A percentile compares a stretch with the other conserved stretches of the same genome.
phyloP scores from a whole-genome alignment of 30 jellyfish, hydroid and myxozoan species.

The Morbakka virulenta region DNA sequence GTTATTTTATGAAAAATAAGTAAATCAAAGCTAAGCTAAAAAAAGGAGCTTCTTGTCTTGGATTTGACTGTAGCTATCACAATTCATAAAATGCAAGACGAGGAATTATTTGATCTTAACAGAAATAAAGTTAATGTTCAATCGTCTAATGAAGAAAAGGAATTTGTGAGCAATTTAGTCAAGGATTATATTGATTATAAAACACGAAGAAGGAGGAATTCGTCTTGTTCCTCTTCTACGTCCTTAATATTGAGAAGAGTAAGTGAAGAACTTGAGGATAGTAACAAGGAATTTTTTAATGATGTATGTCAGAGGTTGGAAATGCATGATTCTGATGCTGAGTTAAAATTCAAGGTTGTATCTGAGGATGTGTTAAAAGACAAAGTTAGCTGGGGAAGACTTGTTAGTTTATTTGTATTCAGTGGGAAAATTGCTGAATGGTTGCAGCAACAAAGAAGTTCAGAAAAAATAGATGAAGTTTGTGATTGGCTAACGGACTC shows the following conservation, averaged over 20 bases:
- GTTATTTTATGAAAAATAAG: too few species aligned
- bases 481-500: constrained; percentile 52
- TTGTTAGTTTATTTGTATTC: constrained; percentile 33
- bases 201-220: neutral
- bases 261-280: constrained; percentile 17
- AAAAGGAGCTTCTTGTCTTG: too few species aligned
- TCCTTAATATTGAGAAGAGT: constrained; percentile 15
- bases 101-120: neutral
- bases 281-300: constrained; percentile 21
- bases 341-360: neutral
- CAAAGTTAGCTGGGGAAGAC: constrained; percentile 44
- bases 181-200: neutral
- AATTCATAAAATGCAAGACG: too few species aligned
- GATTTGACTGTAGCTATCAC: too few species aligned
- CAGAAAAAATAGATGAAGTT: constrained; percentile 31
- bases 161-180: neutral
- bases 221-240: neutral
- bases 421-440: constrained; percentile 57
- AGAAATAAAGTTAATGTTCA: neutral
- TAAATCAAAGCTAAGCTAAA: too few species aligned
- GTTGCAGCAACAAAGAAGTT: constrained; percentile 23
- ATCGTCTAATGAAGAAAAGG: neutral
- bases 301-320: constrained; percentile 16
- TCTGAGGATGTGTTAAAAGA: constrained; percentile 17
- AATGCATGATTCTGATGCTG: constrained; percentile 23